A percentile compares a stretch with the other conserved stretches of the same genome.
These are phyloP conservation scores for Fragum whitleyi DNA, from an alignment of 2,888 invertebrate species.

Conservation along the genomic window DNA sequence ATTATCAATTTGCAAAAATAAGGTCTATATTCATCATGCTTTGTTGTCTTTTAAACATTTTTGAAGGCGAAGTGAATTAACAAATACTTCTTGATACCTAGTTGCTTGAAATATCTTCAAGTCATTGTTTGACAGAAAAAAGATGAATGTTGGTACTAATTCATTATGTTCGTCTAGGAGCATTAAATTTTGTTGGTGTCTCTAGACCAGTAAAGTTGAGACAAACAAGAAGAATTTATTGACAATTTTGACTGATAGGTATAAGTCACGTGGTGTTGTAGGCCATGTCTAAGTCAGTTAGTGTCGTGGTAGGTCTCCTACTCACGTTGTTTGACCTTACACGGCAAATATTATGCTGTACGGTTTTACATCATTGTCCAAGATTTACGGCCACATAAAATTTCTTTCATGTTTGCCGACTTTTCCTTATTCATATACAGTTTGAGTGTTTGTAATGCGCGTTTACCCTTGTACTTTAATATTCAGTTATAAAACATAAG, in stretches of 20 bases:
- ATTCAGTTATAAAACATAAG: not conserved
- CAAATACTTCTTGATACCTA: too few species aligned
- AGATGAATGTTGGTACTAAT: not conserved
- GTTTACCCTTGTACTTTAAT: constrained; percentile 1
- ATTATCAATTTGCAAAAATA: too few species aligned
- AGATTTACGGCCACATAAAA: constrained; percentile 42
- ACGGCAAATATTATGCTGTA: constrained; percentile 16
- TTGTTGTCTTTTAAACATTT: too few species aligned
- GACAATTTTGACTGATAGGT: not conserved
- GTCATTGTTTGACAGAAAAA: not conserved
- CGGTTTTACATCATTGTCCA: constrained; percentile 28
- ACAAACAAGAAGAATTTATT: constrained; percentile 4
- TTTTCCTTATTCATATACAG: constrained; percentile 22
- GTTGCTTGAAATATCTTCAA: not conserved
- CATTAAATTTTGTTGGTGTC: constrained; percentile 2
- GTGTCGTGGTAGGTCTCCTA: constrained; percentile 21
- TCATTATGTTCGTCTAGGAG: not conserved
- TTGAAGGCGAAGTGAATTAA: too few species aligned
- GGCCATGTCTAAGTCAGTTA: not conserved
- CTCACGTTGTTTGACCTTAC: constrained; percentile 7
- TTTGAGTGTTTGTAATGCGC: not conserved
- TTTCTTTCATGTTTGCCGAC: constrained; percentile 22
- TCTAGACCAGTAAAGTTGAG: not conserved
- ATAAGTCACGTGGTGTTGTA: not conserved
- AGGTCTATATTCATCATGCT: too few species aligned